Evolutionary conservation across 1,140 invertebrate species (phyloP).

Genomic region (Notospermus geniculatus): DNA sequence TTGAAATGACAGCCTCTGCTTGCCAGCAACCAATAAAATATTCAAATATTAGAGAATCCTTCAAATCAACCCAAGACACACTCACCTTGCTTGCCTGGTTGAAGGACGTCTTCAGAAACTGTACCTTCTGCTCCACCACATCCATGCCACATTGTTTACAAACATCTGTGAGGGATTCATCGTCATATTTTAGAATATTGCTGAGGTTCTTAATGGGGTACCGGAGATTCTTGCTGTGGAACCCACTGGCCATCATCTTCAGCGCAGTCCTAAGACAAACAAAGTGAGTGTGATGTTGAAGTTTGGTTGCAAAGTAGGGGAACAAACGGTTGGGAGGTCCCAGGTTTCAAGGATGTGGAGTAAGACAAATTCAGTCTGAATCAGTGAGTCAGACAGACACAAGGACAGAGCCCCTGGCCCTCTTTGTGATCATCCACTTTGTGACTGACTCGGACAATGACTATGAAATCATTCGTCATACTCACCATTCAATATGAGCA

Average conservation of each 20-base stretch:
- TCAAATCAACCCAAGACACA: no score
- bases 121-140: conserved; percentile 12
- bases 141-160: conserved; percentile 25
- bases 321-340: no score
- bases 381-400: no score
- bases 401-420: no score
- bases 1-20: no score
- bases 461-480: conserved; percentile 3
- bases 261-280: conserved; percentile 24
- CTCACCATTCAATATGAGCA: conserved; percentile 5
- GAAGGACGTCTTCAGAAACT: conserved; percentile 26
- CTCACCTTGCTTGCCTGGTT: conserved; percentile 25
- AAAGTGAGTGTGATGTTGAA: conserved; percentile 3
- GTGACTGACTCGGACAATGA: no score
- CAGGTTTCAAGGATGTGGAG: no score
- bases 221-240: conserved; percentile 32
- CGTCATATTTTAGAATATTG: conserved; percentile 19
- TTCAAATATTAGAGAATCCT: no score
- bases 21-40: no score
- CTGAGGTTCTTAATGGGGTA: conserved; percentile 30
- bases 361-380: no score
- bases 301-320: no score
- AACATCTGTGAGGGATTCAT: not conserved
- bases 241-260: conserved; percentile 29
- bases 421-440: no score